Evolutionary conservation across 2,113 vertebrate species (phyloP).

Genomic region (Semnornis frantzii): DNA sequence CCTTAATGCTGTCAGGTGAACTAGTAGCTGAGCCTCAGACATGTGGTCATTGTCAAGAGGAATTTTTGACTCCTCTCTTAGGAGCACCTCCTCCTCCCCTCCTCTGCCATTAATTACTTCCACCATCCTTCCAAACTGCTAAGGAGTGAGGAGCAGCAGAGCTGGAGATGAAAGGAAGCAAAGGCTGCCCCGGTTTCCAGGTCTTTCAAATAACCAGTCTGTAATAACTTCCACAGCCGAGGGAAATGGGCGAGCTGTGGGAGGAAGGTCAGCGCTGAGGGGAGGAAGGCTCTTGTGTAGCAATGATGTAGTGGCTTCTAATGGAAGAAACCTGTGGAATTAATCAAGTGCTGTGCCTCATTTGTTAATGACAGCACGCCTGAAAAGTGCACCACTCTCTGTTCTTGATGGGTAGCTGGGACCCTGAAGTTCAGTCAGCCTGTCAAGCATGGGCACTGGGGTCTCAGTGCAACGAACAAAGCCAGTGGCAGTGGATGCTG

Average conservation of each 20-base stretch:
- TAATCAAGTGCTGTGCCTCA: constrained; percentile 60
- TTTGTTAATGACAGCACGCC: constrained; percentile 69
- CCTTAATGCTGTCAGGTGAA: constrained; percentile 67
- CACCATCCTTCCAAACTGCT: constrained; percentile 77
- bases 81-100: constrained; percentile 44
- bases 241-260: constrained; percentile 64
- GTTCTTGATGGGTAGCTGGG: neutral
- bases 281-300: constrained; percentile 60
- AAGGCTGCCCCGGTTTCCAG: constrained; percentile 59
- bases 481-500: neutral
- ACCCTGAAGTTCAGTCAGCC: neutral
- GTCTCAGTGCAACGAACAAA: accelerated
- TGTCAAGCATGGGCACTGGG: neutral
- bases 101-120: constrained; percentile 74
- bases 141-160: constrained; percentile 78
- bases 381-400: neutral
- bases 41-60: constrained; percentile 79
- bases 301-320: constrained; percentile 74
- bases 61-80: constrained; percentile 78
- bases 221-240: constrained; percentile 72
- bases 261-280: constrained; percentile 73
- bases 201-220: constrained; percentile 73
- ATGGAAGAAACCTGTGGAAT: constrained; percentile 76
- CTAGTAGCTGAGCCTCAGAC: constrained; percentile 59
- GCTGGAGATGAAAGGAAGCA: constrained; percentile 75